A percentile compares a stretch with the other conserved stretches of the same genome.
phyloP scores from a whole-genome alignment of 2,888 invertebrate species.

The Halictus ligatus region DNA sequence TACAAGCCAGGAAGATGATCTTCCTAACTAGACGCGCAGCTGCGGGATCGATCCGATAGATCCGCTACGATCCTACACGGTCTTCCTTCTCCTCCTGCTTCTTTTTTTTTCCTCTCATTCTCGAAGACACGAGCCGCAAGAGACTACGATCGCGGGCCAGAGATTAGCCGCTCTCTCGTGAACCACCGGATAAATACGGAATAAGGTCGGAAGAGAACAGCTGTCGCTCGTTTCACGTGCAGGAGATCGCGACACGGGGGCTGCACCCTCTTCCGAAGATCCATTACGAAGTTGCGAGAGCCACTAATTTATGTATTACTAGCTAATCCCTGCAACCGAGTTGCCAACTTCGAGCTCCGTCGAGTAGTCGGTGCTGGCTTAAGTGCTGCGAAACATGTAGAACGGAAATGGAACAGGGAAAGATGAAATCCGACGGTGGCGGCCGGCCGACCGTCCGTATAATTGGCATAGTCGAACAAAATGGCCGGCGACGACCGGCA shows the following conservation, averaged over 20 bases:
- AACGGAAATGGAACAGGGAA: slow-evolving; percentile 15
- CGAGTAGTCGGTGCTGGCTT: slow-evolving; percentile 8
- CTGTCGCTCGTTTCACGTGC: slow-evolving; percentile 1
- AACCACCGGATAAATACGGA: background rate
- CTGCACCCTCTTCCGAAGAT: slow-evolving; percentile 19
- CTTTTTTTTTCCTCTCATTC: background rate
- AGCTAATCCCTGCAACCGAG: slow-evolving; percentile 19
- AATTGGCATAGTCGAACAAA: background rate
- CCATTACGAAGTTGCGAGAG: slow-evolving; percentile 42
- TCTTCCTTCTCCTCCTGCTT: background rate
- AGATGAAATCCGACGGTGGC: background rate
- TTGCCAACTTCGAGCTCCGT: slow-evolving; percentile 9
- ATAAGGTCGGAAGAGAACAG: slow-evolving; percentile 11
- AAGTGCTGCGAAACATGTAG: slow-evolving; percentile 14
- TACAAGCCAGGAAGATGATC: slow-evolving; percentile 6
- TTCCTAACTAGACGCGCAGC: background rate
- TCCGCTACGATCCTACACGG: background rate
- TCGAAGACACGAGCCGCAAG: background rate
- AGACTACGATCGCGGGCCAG: background rate
- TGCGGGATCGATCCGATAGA: background rate
- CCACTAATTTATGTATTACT: slow-evolving; percentile 51
- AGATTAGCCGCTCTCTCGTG: slow-evolving; percentile 3
- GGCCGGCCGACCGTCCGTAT: background rate
- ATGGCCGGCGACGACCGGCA: background rate
- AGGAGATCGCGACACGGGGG: background rate